These are phyloP conservation scores for Calcarius lapponicus DNA, from an alignment of 2,797 vertebrate species.

Conservation along the genomic window DNA sequence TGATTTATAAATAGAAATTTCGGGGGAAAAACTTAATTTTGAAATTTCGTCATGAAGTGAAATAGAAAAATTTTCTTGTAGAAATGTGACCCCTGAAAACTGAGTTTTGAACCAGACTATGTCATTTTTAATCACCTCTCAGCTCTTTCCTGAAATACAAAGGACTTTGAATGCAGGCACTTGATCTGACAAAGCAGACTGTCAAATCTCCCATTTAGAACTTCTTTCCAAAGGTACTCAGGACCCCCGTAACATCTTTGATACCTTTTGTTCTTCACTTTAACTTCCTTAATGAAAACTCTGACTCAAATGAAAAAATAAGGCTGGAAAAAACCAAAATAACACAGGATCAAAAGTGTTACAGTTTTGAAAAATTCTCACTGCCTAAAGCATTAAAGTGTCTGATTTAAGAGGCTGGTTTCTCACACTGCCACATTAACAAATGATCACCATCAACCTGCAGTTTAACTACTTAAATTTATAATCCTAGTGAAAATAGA, in stretches of 20 bases:
- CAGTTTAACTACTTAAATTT: neutral
- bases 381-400: constrained; percentile 13
- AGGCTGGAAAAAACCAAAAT: neutral
- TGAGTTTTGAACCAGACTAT: neutral
- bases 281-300: constrained; percentile 21
- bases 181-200: neutral
- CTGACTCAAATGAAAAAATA: constrained; percentile 24
- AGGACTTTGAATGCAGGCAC: constrained; percentile 10
- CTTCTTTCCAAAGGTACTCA: neutral
- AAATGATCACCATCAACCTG: constrained; percentile 12
- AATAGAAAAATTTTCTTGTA: neutral
- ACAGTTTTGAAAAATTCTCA: constrained; percentile 16
- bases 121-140: neutral
- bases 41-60: neutral
- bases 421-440: neutral
- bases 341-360: neutral
- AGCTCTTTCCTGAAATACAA: constrained; percentile 20
- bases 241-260: neutral
- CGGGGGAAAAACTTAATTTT: neutral
- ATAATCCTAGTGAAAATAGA: neutral
- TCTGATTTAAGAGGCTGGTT: neutral
- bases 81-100: neutral
- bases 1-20: neutral
- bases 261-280: neutral
- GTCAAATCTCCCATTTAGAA: neutral